Evolutionary conservation across 2,113 vertebrate species (phyloP).

Genomic region (Xenus cinereus): DNA sequence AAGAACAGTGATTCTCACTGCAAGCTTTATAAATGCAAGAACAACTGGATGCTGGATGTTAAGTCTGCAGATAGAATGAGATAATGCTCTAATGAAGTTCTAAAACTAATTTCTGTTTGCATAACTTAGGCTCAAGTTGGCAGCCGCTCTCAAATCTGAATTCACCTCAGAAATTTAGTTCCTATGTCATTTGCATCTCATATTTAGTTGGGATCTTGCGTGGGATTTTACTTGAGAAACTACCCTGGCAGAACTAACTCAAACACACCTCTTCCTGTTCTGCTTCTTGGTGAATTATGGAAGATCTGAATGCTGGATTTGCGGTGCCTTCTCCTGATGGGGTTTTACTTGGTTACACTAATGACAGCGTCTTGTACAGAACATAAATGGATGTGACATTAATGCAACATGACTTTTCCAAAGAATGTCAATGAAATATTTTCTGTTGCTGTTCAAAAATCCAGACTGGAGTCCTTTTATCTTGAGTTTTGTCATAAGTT

Average conservation of each 20-base stretch:
- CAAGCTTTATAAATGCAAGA: not conserved
- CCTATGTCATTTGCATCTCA: not conserved
- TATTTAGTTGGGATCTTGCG: not conserved
- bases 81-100: not conserved
- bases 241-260: not conserved
- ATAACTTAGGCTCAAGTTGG: not conserved
- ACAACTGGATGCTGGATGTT: not conserved
- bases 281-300: not conserved
- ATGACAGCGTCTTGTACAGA: not conserved
- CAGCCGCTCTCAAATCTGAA: not conserved
- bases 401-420: not conserved
- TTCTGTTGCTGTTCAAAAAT: not conserved
- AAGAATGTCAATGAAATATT: not conserved
- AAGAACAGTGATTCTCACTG: not conserved
- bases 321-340: not conserved
- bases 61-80: not conserved
- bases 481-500: not conserved
- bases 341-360: not conserved
- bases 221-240: not conserved
- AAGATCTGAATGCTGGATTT: not conserved
- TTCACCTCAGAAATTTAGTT: not conserved
- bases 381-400: not conserved
- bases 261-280: not conserved
- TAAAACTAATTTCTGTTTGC: not conserved
- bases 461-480: not conserved